These are phyloP conservation scores for Dendrolimus houi DNA, from an alignment of 2,888 invertebrate species.

Conservation along the genomic window DNA sequence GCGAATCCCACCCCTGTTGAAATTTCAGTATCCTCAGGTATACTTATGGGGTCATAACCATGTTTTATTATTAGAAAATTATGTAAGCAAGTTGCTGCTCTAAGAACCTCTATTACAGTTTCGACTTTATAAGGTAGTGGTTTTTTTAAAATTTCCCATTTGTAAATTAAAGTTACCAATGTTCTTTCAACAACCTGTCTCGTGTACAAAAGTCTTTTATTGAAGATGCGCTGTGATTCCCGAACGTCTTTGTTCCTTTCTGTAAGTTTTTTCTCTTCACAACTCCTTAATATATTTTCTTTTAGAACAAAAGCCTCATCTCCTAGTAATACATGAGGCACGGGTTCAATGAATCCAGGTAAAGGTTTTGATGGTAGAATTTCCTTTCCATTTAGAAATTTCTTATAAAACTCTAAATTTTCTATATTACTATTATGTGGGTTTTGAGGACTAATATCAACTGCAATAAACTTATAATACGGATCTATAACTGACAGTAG, in stretches of 20 bases:
- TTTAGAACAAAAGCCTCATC: background rate
- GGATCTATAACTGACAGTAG: background rate
- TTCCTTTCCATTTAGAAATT: background rate
- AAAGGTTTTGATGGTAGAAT: background rate
- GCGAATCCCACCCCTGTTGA: too few relatives aligned
- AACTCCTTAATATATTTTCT: background rate
- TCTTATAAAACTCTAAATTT: background rate
- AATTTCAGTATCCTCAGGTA: too few relatives aligned
- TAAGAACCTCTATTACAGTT: background rate
- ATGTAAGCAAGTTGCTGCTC: background rate
- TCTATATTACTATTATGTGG: background rate
- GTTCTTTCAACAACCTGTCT: background rate
- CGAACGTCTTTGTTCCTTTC: too few relatives aligned
- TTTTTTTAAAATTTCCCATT: background rate
- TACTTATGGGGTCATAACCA: background rate
- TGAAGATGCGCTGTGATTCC: background rate
- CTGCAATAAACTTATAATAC: background rate
- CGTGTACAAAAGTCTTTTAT: background rate
- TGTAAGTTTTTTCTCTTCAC: background rate
- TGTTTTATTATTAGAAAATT: background rate
- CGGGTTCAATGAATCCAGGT: background rate
- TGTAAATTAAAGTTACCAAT: background rate
- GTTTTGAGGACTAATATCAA: background rate
- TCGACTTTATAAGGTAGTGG: background rate
- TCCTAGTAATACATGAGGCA: background rate